These are phyloP conservation scores for Numida meleagris DNA, from an alignment of 2,113 vertebrate genomes.

Conservation along the genomic window DNA sequence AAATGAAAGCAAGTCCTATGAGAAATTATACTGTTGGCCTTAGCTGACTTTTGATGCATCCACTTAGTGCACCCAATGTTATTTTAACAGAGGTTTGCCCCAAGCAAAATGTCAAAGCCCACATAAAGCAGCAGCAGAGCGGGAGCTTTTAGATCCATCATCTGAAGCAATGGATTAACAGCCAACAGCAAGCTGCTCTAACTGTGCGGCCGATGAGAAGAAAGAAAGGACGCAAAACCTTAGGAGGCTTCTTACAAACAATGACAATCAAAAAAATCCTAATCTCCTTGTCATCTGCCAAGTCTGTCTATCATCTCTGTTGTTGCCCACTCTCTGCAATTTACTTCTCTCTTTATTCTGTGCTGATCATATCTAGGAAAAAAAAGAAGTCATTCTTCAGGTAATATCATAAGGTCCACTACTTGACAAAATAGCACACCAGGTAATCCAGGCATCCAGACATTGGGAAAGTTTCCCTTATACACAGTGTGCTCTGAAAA, in stretches of 20 bases:
- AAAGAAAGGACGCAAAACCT: not conserved
- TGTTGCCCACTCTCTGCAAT: not conserved
- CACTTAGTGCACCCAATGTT: not conserved
- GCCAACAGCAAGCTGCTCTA: not conserved
- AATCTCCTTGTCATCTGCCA: not conserved
- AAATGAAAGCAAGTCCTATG: not conserved
- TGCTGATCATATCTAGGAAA: not conserved
- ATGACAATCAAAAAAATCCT: not conserved
- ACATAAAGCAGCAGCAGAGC: not conserved
- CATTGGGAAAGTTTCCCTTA: not conserved
- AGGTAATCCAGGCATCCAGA: too few species aligned
- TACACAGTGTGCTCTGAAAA: not conserved
- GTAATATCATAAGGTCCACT: not conserved
- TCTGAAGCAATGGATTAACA: not conserved
- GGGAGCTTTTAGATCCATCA: not conserved
- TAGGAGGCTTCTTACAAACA: not conserved
- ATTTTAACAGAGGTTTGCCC: not conserved
- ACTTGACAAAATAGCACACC: not conserved
- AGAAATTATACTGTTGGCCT: not conserved
- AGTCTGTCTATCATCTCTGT: not conserved
- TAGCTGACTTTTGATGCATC: not conserved
- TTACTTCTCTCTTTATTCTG: not conserved
- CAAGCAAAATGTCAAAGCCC: slow-evolving; percentile 36
- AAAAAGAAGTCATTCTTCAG: not conserved
- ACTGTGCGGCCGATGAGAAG: not conserved